Evolutionary conservation across 1,140 invertebrate species (phyloP).

Genomic region (Protaetia brevitarsis): DNA sequence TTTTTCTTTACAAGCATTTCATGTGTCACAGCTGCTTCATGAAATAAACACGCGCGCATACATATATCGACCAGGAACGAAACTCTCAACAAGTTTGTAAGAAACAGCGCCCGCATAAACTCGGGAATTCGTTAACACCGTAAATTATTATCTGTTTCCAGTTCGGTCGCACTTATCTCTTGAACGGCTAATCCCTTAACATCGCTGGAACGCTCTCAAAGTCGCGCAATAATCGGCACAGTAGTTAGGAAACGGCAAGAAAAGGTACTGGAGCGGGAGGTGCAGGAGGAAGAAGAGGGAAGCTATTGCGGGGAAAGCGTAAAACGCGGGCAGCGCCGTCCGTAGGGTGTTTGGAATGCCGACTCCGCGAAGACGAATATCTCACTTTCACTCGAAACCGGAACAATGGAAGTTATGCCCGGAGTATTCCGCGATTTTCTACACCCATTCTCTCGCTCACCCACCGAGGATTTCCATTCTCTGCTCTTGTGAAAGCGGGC

Average conservation of each 20-base stretch:
- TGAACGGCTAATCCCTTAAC: background rate
- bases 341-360: background rate
- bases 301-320: background rate
- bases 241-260: background rate
- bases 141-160: background rate
- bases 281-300: too few species aligned
- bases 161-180: background rate
- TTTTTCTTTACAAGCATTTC: too few species aligned
- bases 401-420: slow-evolving; percentile 5
- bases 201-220: background rate
- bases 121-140: background rate
- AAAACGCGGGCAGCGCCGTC: background rate
- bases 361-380: slow-evolving; percentile 33
- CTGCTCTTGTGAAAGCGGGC: background rate
- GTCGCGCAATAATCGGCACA: background rate
- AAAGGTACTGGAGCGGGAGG: too few species aligned
- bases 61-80: too few species aligned
- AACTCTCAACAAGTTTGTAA: too few species aligned
- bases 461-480: background rate
- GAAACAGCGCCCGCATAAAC: too few species aligned
- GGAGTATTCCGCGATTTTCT: background rate
- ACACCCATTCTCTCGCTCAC: background rate
- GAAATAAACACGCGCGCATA: too few species aligned
- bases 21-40: too few species aligned
- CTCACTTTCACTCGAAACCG: slow-evolving; percentile 40